Evolutionary conservation across 2,888 invertebrate genomes (phyloP), one percentile per base, ranked within the genome.

Genomic region (Calliphora vomitoria): DNA sequence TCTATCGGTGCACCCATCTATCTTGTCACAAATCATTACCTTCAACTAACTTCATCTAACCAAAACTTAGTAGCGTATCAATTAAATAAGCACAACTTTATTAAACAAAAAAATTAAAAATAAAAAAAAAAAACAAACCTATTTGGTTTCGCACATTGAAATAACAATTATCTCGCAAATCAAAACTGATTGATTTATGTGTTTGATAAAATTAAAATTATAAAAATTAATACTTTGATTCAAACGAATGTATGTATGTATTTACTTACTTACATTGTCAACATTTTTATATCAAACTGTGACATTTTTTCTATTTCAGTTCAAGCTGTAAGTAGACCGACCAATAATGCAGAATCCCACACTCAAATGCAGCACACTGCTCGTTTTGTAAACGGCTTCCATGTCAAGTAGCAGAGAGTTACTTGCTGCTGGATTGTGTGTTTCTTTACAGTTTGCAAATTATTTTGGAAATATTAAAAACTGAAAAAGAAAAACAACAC

Each of bases 211-310:
- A 78, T 75, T 66, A 15, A 66, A 75, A 60, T 35, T 64, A 76
- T 53, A 69, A 58, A 62, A 76, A 76, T 41, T 76, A 69, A 62
- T 31, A 41, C 75, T 55, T 71, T 64, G 55, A 83, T 72, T 62
- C 71, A 55, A 78, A 78, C 25, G 58, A 44, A 13, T 5, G 44
- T 44, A 44, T 5, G 5, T 31, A 31, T 31, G 31, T 31, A 31
- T 31, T 2, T 31, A 31, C 4, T 2, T 55, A 55, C 76, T 50
- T 76, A 69, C 55, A 78, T 64, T 83, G 76, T 78, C 78, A 78
- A 64, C 71, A 78, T 64, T 83, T 71, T 66, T 44, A 64, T 78
- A 62, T 78, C 83, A 83, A 83, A 83, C 83, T 83, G 83, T 83
- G 83, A 62, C 78, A 72, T 78, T 64, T 25, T 74, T 69, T 76